Conservation (phyloP, 2,113 vertebrate genomes). For the Speoplatyrhinus poulsoni region DNA sequence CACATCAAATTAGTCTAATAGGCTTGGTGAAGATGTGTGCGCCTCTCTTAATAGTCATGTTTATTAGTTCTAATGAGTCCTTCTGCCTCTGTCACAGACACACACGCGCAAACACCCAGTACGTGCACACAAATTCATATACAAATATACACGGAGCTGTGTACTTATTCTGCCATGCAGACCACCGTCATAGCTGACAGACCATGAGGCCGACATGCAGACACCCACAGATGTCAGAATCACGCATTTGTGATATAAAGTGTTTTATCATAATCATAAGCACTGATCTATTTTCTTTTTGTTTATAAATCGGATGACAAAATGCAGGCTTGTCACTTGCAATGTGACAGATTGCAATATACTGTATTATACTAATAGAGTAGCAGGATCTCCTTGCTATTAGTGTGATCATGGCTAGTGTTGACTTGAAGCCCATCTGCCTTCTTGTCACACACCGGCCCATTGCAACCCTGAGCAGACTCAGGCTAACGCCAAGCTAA, state of each 20-base stretch:
- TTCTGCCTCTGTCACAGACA: neutral
- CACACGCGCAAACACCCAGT: neutral
- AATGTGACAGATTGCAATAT: no score
- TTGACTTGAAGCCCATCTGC: neutral
- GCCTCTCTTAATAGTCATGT: no score
- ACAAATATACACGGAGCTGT: slow-evolving; percentile 40
- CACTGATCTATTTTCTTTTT: no score
- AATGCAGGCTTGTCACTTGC: no score
- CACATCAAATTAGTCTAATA: no score
- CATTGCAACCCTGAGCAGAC: neutral
- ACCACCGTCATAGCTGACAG: slow-evolving; percentile 9
- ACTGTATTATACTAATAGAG: no score
- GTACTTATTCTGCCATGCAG: slow-evolving; percentile 3
- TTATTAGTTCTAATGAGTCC: no score
- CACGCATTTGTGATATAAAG: neutral
- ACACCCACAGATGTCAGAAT: slow-evolving; percentile 6
- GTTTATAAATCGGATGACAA: no score
- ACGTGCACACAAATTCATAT: slow-evolving; percentile 7
- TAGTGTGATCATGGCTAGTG: neutral
- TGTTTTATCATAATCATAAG: no score
- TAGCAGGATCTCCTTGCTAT: no score
- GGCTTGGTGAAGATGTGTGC: no score
- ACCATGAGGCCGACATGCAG: slow-evolving; percentile 28
- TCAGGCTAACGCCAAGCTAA: neutral
- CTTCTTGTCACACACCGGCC: neutral